These are phyloP conservation scores for Eudyptes chrysolophus DNA, from an alignment of 2,113 vertebrate species.

Conservation along the genomic window DNA sequence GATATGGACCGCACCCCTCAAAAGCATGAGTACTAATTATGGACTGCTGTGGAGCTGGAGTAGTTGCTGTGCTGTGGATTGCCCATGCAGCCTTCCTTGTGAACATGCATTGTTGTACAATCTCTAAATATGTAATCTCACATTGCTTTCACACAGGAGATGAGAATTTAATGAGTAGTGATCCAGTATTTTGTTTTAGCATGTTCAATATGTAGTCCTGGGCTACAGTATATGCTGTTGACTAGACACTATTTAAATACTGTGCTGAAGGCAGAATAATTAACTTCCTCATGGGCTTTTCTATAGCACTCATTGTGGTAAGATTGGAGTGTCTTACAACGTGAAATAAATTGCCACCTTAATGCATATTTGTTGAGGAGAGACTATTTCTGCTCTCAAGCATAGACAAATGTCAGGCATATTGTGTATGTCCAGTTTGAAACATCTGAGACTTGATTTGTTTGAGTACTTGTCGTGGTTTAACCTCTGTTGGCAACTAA, in stretches of 20 bases:
- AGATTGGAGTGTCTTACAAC: background rate
- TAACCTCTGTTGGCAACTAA: no score
- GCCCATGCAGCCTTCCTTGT: background rate
- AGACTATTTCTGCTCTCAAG: background rate
- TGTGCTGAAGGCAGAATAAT: constrained; percentile 28
- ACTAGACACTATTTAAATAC: background rate
- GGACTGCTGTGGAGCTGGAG: background rate
- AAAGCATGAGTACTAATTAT: background rate
- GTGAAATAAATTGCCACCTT: constrained; percentile 20
- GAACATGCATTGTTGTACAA: background rate
- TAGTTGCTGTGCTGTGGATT: background rate
- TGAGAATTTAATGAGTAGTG: constrained; percentile 13
- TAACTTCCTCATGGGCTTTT: constrained; percentile 23
- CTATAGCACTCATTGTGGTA: background rate
- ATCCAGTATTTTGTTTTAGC: constrained; percentile 15
- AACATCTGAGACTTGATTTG: background rate
- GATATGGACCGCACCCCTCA: background rate
- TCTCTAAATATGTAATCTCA: background rate
- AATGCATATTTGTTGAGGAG: background rate
- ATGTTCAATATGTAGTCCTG: background rate
- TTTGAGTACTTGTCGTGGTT: background rate
- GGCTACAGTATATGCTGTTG: background rate
- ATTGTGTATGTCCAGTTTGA: background rate
- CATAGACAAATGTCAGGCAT: background rate
- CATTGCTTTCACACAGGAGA: background rate